Base-by-base conservation (phyloP, 2,113 vertebrate genomes). In the Chascanopsetta lugubris region DNA sequence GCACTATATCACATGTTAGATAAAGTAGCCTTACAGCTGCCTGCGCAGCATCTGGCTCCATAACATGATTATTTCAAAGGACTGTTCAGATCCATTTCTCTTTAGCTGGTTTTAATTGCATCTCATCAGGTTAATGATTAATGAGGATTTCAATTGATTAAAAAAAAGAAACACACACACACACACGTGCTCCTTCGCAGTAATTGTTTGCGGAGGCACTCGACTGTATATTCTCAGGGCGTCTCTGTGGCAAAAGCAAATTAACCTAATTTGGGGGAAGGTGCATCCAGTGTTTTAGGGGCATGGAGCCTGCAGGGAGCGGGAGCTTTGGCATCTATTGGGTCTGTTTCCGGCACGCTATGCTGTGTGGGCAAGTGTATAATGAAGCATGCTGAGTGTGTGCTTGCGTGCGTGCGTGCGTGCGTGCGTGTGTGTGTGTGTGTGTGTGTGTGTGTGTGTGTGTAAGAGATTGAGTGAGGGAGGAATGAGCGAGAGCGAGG, bases 301-400 rank as follows among this genome's bases (percentile, higher is more conserved):
- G 67, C 82, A 69, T 30, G 43, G 77, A 82, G 81, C 86, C 90
- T 82, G 67, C 69, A 79, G 86, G 87, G 89, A 84, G 61, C 10
- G 6, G 75, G 79, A 81, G 79, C 73, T 79, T n/a, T 77, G 85
- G 86, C 75, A 73, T 85, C 84, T 80, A 88, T 84, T 82, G 82
- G 84, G 80, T 88, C 75, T 77, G 82, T 86, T 86, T 87, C 87
- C 85, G 72, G 85, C 91, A 91, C 87, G 89, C 90, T 83, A 91
- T 90, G 86, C 60, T 83, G 86, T 87, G 83, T 89, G 84, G 81
- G 82, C 72, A 85, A 90, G 88, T 90, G 83, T 85, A 87, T 86
- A 88, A 88, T 86, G 86, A 84, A 90, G 79, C 82, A 85, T 83
- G 82, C 81, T 75, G 67, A 86, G 74, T 75, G 81, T 80, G 75